These are phyloP conservation scores for Rotaria socialis DNA, from an alignment of 2,888 invertebrate species.

Conservation along the genomic window DNA sequence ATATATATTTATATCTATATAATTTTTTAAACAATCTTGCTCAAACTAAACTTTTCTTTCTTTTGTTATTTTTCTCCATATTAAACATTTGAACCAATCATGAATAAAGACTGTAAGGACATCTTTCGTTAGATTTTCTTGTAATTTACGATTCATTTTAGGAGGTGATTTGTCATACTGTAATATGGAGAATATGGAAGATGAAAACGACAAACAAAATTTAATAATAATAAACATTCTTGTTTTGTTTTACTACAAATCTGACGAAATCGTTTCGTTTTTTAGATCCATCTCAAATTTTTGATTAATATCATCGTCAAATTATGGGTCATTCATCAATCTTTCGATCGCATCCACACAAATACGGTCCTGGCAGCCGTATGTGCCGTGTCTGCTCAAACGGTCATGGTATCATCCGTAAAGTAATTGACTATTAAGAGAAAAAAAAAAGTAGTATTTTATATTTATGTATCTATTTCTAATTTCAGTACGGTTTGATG, in stretches of 20 bases:
- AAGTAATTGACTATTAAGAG: neutral
- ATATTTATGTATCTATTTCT: neutral
- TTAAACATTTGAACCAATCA: neutral
- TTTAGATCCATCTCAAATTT: neutral
- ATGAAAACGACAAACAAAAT: neutral
- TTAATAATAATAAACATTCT: neutral
- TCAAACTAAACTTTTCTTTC: neutral
- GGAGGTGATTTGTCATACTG: neutral
- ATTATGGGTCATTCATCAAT: conserved; percentile 32
- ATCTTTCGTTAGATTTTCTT: neutral
- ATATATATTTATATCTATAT: too few species aligned
- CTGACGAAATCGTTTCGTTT: neutral
- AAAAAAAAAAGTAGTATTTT: neutral
- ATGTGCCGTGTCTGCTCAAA: conserved; percentile 26
- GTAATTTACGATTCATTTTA: neutral
- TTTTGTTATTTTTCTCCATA: neutral
- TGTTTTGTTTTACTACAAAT: neutral
- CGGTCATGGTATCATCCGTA: conserved; percentile 27
- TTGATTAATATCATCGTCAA: neutral
- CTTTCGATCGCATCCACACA: conserved; percentile 19
- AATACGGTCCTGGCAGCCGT: conserved; percentile 10
- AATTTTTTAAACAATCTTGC: neutral
- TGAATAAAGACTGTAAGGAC: neutral
- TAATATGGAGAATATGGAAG: neutral
- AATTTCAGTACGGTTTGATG: neutral